Evolutionary conservation across 2,888 invertebrate genomes (phyloP).

Genomic region (Cordilura impudica): DNA sequence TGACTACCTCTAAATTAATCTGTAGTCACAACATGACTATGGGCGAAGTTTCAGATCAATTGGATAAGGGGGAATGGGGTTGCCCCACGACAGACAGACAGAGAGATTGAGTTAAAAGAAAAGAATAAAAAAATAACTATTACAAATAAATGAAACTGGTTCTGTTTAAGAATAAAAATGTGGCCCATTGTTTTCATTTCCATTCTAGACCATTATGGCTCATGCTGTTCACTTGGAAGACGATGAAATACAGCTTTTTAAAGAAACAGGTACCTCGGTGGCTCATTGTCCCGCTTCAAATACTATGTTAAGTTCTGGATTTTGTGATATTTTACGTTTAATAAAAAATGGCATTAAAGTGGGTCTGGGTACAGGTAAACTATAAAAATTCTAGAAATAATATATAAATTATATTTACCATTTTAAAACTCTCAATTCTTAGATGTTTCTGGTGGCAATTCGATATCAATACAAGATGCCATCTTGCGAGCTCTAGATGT

Average conservation of each 20-base stretch:
- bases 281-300: slow-evolving; percentile 94
- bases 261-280: slow-evolving; percentile 82
- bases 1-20: too few relatives aligned
- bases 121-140: too few relatives aligned
- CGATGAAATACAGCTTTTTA: slow-evolving; percentile 83
- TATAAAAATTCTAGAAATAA: not conserved
- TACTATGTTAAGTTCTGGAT: slow-evolving; percentile 87
- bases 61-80: too few relatives aligned
- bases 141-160: too few relatives aligned
- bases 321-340: slow-evolving; percentile 86
- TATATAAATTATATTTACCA: not conserved
- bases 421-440: slow-evolving; percentile 39
- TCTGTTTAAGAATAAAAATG: too few relatives aligned
- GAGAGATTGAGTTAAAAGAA: too few relatives aligned
- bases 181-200: slow-evolving; percentile 1
- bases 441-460: slow-evolving; percentile 92
- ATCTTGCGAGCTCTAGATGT: slow-evolving; percentile 86
- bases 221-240: slow-evolving; percentile 88
- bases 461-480: slow-evolving; percentile 85
- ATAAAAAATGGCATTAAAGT: slow-evolving; percentile 83
- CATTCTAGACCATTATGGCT: slow-evolving; percentile 83
- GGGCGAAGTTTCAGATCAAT: too few relatives aligned
- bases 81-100: too few relatives aligned
- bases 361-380: slow-evolving; percentile 90
- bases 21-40: too few relatives aligned